A percentile compares a stretch with the other conserved stretches of the same genome.
Evolutionary conservation across 2,888 invertebrate genomes (phyloP).

Genomic region (Anthrax anthrax): DNA sequence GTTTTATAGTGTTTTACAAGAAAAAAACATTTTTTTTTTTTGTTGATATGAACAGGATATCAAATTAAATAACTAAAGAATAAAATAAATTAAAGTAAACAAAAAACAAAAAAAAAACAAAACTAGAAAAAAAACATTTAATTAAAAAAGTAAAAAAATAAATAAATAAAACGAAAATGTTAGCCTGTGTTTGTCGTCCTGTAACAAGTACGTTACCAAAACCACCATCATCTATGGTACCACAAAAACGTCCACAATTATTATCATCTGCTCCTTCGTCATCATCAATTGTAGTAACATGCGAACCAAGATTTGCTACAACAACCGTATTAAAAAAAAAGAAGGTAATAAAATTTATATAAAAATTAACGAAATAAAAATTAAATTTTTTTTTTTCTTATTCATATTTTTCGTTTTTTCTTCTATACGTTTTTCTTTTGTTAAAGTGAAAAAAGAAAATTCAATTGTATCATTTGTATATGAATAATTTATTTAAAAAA

Average conservation of each 20-base stretch:
- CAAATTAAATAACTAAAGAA: too few species aligned
- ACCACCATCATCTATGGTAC: constrained; percentile 28
- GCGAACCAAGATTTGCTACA: constrained; percentile 27
- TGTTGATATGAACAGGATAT: too few species aligned
- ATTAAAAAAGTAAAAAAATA: neutral
- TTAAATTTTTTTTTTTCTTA: neutral
- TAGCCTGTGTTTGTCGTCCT: constrained; percentile 35
- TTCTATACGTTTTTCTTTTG: too few species aligned
- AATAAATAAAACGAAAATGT: constrained; percentile 18
- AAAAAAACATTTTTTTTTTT: too few species aligned
- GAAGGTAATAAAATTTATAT: constrained; percentile 15
- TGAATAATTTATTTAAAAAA: too few species aligned
- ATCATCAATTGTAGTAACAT: constrained; percentile 26
- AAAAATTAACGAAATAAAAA: neutral
- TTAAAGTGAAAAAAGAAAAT: too few species aligned
- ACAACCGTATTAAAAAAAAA: constrained; percentile 16
- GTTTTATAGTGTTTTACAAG: too few species aligned
- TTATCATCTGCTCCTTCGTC: too few species aligned
- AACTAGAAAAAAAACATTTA: neutral
- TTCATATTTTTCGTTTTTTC: too few species aligned
- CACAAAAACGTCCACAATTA: constrained; percentile 17
- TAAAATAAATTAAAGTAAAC: too few species aligned
- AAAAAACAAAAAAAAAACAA: too few species aligned
- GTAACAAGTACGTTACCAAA: constrained; percentile 34
- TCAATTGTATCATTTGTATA: too few species aligned